These are phyloP conservation scores for Macrochelys suwanniensis DNA, from an alignment of 2,797 vertebrate genomes.

Conservation along the genomic window DNA sequence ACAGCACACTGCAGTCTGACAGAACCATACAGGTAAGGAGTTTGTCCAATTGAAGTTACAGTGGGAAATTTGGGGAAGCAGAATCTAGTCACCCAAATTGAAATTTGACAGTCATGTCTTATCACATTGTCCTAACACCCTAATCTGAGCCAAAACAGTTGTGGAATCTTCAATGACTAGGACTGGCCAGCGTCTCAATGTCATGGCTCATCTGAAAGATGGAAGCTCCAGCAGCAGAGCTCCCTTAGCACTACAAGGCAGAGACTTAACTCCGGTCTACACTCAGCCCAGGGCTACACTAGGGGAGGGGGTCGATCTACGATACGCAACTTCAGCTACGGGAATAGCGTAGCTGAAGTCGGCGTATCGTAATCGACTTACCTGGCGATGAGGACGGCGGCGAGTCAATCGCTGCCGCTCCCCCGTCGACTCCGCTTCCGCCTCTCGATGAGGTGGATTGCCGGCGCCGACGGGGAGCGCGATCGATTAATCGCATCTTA, in stretches of 20 bases:
- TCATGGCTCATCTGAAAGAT: background rate
- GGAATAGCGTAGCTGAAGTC: too few species aligned
- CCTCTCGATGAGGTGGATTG: too few species aligned
- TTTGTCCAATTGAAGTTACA: background rate
- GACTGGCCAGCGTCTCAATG: background rate
- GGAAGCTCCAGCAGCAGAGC: background rate
- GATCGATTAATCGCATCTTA: too few species aligned
- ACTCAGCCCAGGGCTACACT: too few species aligned
- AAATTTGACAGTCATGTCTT: accelerated
- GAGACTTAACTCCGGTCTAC: background rate
- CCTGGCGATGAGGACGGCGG: too few species aligned
- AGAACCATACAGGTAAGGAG: background rate
- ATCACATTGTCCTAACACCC: background rate
- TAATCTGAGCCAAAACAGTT: background rate
- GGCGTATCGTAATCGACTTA: too few species aligned
- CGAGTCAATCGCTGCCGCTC: too few species aligned
- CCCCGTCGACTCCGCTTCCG: too few species aligned
- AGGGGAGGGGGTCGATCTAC: too few species aligned
- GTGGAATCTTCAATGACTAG: background rate
- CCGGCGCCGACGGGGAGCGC: too few species aligned
- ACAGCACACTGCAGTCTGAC: background rate
- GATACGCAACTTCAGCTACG: too few species aligned
- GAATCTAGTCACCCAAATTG: background rate
- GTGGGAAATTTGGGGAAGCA: background rate
- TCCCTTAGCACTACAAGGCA: background rate